Percentiles rank a stretch among this genome's conserved stretches.
These are phyloP conservation scores for Keiferia lycopersicella DNA, from an alignment of 2,888 invertebrate species.

Conservation along the genomic window DNA sequence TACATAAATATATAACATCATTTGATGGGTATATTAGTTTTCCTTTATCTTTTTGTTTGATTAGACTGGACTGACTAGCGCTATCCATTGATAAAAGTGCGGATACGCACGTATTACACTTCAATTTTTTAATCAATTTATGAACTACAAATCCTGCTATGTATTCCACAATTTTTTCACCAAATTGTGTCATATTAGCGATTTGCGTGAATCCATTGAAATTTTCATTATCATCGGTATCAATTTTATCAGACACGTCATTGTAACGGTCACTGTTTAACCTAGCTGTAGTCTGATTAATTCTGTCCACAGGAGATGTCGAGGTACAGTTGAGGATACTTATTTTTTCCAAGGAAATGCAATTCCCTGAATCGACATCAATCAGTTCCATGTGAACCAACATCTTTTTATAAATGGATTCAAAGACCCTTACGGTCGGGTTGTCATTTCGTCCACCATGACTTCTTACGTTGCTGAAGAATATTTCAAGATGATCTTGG, in stretches of 20 bases:
- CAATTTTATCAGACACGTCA: background rate
- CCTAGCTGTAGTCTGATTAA: conserved; percentile 20
- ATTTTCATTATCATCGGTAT: background rate
- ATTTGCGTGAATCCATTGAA: background rate
- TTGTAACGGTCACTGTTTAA: conserved; percentile 13
- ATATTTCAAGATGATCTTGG: background rate
- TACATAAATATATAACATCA: too few relatives aligned
- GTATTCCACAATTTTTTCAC: conserved; percentile 24
- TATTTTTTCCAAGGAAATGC: conserved; percentile 21
- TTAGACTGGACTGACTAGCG: too few relatives aligned
- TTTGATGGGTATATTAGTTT: conserved; percentile 26
- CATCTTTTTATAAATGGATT: conserved; percentile 24
- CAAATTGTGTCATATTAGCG: too few relatives aligned
- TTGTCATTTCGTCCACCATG: conserved; percentile 16
- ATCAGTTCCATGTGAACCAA: conserved; percentile 21
- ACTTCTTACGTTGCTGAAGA: conserved; percentile 11
- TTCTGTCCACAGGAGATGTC: conserved; percentile 16
- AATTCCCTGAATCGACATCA: conserved; percentile 20
- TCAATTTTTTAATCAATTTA: conserved; percentile 16
- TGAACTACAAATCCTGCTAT: conserved; percentile 26
- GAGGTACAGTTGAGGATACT: conserved; percentile 24
- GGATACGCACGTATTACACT: conserved; percentile 8
- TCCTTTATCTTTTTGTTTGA: too few relatives aligned
- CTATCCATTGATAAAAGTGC: background rate
- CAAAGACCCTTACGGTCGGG: conserved; percentile 17